Conservation (phyloP, 2,797 vertebrate species). For the Heterohyrax brucei region DNA sequence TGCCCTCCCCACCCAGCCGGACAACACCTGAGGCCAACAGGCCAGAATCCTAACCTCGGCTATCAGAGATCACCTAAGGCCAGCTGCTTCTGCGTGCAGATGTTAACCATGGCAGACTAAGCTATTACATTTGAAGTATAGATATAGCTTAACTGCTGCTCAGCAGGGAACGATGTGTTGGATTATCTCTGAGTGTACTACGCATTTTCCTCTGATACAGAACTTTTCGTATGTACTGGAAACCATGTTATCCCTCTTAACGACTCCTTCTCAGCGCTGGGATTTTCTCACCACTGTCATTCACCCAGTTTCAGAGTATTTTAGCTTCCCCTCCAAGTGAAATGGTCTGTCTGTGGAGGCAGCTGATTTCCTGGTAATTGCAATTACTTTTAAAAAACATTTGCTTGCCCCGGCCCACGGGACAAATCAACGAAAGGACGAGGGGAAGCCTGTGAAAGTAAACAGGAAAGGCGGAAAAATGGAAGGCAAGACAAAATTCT, state of each 20-base stretch:
- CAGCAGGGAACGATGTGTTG: background rate
- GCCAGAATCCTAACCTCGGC: constrained; percentile 53
- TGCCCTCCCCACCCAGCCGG: constrained; percentile 61
- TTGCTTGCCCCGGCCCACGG: no score
- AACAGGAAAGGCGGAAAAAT: no score
- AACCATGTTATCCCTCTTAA: background rate
- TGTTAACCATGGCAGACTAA: constrained; percentile 70
- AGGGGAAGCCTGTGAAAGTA: no score
- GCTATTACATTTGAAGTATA: constrained; percentile 53
- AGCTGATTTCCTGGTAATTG: constrained; percentile 8
- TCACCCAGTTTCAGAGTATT: background rate
- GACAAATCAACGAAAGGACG: no score
- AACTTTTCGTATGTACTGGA: no score
- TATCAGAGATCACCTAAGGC: constrained; percentile 50
- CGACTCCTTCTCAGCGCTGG: background rate
- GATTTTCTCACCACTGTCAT: background rate
- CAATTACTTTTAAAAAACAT: constrained; percentile 49
- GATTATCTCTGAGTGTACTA: background rate
- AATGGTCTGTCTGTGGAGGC: background rate
- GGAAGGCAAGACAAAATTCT: no score
- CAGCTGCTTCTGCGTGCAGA: constrained; percentile 54
- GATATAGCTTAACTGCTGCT: constrained; percentile 28
- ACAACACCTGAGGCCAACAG: constrained; percentile 78
- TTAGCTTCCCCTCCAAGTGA: background rate
- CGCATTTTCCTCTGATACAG: background rate